phyloP scores from a whole-genome alignment of 2,113 vertebrate species.

The Todiramphus chloris region DNA sequence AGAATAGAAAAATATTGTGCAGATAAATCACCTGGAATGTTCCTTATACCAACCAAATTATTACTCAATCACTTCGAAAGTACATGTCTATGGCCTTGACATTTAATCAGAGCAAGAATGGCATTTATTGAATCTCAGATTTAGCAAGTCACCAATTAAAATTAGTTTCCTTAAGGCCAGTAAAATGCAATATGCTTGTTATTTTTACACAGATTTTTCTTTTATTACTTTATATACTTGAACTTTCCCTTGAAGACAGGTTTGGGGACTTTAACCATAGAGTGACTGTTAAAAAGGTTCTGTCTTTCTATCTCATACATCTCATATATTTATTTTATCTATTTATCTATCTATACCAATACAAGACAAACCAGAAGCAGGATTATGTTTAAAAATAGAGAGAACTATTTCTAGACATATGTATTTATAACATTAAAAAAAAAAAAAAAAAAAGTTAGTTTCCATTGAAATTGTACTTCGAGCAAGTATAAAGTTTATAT shows the following conservation, averaged over 20 bases:
- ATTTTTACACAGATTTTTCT: not conserved
- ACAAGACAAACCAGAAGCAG: not conserved
- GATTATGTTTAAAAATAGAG: not conserved
- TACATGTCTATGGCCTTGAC: conserved; percentile 49
- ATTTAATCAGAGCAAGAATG: conserved; percentile 68
- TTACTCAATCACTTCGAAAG: conserved; percentile 54
- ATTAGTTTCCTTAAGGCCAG: not conserved
- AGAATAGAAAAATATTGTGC: not conserved
- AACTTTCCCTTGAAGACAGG: conserved; percentile 8
- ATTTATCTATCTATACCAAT: not conserved
- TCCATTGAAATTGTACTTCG: not conserved
- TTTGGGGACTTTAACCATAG: not conserved
- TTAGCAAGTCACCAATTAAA: conserved; percentile 23
- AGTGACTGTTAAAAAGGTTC: not conserved
- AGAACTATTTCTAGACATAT: not conserved
- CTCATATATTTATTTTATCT: not conserved
- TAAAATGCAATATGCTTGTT: conserved; percentile 34
- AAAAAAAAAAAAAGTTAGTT: not conserved
- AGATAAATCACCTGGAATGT: not conserved
- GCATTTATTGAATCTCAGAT: conserved; percentile 55
- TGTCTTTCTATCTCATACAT: not conserved
- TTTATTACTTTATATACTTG: not conserved
- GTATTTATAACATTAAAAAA: not conserved
- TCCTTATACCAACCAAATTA: conserved; percentile 41
- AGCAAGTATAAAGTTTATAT: not conserved